phyloP scores from a whole-genome alignment of 2,888 invertebrate genomes.

The Dryocosmus kuriphilus region DNA sequence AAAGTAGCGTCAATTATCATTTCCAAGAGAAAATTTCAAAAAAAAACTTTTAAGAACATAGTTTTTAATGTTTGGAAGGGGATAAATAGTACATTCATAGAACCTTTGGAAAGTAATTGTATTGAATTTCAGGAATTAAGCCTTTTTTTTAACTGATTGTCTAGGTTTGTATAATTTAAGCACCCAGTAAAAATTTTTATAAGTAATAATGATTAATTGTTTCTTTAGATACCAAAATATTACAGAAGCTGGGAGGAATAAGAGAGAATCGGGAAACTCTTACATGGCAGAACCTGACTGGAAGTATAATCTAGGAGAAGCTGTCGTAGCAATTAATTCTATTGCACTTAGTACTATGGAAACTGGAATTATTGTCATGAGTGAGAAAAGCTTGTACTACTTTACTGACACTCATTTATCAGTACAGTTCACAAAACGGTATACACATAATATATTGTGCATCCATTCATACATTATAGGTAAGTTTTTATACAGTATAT shows the following conservation, averaged over 20 bases:
- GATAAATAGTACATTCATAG: no score
- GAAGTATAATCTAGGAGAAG: conserved; percentile 90
- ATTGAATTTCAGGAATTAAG: no score
- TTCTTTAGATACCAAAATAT: conserved; percentile 74
- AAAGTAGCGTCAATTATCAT: no score
- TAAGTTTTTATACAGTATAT: conserved; percentile 47
- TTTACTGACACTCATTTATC: conserved; percentile 87
- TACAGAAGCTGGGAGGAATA: conserved; percentile 73
- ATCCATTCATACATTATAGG: conserved; percentile 86
- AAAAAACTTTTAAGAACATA: no score
- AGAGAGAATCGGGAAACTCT: conserved; percentile 61
- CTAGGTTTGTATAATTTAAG: neutral
- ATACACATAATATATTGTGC: conserved; percentile 90
- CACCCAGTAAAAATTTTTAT: neutral
- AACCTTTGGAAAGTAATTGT: no score
- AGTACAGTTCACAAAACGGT: conserved; percentile 89
- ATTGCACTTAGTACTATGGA: conserved; percentile 82
- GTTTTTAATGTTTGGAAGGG: no score
- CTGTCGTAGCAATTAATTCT: conserved; percentile 82
- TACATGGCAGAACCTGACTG: conserved; percentile 87
- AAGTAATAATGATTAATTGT: neutral
- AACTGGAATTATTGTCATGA: conserved; percentile 88
- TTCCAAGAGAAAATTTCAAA: no score
- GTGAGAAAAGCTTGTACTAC: conserved; percentile 91
- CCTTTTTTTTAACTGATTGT: no score